Base-by-base conservation (phyloP, 2,888 invertebrate species). In the Argynnis bischoffii region DNA sequence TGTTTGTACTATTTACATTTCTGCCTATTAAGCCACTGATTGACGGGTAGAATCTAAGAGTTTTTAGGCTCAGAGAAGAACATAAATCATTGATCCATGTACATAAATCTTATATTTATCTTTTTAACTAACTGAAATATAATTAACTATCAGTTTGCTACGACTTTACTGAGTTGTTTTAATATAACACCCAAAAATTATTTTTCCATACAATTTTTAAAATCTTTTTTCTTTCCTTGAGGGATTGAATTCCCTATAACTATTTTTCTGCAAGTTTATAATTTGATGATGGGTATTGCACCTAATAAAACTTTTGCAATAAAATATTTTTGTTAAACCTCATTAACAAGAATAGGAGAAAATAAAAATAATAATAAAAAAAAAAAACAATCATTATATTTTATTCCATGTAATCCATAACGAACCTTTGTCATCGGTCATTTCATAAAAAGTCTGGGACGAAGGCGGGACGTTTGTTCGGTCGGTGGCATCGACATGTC, bases 391-490 rank as follows among this genome's bases (percentile, higher is more conserved):
- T 41, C 35, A 41, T 41, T 65, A 72, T 61, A 64, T 63, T 51
- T 50, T 57, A 70, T 57, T 53, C 66, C 69, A 70, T 54, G 21
- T 66, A 56, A 79, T 81, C 83, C 82, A 80, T 80, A 77, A 78
- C 63, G 63, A 57, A 64, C 55, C 54, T 54, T 77, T 77, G 76
- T 79, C 74, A 75, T 73, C 66, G 70, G 81, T 80, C 76, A 79
- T 74, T 63, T 69, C 56, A 63, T 66, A 63, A 67, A 53, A 48
- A 63, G 61, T 67, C 68, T 72, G 46, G 13, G 8, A 51, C 57
- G 35, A 66, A 77, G 69, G 81, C 84, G 82, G 80, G 73, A 63
- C 81, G 77, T 82, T 81, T 83, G 82, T 83, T 83, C 79, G 78
- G 75, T 78, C 80, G 80, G 77, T 74, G 78, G 78, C 79, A 73